Evolutionary conservation across 1,140 invertebrate genomes (phyloP).

Genomic region (Papilio aristodemus): DNA sequence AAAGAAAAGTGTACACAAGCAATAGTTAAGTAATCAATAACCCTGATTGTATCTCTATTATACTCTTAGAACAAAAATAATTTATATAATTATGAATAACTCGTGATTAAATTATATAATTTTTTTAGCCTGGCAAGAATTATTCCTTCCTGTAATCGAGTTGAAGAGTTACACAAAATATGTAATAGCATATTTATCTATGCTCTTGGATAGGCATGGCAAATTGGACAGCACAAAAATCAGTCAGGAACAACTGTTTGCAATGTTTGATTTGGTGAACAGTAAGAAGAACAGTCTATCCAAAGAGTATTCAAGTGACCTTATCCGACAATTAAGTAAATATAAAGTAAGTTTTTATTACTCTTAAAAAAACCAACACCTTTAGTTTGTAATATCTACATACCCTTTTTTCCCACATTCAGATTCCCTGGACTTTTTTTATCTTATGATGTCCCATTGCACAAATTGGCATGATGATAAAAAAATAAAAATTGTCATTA

Average conservation of each 20-base stretch:
- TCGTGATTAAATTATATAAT: constrained; percentile 19
- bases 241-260: constrained; percentile 78
- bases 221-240: constrained; percentile 87
- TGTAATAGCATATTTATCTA: constrained; percentile 85
- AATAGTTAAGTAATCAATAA: no score
- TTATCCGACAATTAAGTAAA: constrained; percentile 75
- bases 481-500: background rate
- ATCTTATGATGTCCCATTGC: no score
- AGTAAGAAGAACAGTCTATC: constrained; percentile 60
- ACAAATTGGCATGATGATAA: no score
- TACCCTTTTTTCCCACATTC: no score
- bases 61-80: no score
- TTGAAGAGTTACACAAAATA: constrained; percentile 87
- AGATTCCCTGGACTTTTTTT: no score
- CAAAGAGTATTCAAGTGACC: constrained; percentile 72
- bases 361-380: constrained; percentile 9
- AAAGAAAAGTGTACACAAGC: background rate
- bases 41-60: no score
- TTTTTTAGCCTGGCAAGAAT: constrained; percentile 87
- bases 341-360: constrained; percentile 65
- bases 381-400: no score
- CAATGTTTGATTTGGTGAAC: constrained; percentile 69
- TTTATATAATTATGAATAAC: no score
- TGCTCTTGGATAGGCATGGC: constrained; percentile 81
- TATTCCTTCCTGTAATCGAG: constrained; percentile 89